A percentile compares a stretch with the other conserved stretches of the same genome.
phyloP scores from a whole-genome alignment of 2,113 vertebrate species.

The Stigmatopora nigra region DNA sequence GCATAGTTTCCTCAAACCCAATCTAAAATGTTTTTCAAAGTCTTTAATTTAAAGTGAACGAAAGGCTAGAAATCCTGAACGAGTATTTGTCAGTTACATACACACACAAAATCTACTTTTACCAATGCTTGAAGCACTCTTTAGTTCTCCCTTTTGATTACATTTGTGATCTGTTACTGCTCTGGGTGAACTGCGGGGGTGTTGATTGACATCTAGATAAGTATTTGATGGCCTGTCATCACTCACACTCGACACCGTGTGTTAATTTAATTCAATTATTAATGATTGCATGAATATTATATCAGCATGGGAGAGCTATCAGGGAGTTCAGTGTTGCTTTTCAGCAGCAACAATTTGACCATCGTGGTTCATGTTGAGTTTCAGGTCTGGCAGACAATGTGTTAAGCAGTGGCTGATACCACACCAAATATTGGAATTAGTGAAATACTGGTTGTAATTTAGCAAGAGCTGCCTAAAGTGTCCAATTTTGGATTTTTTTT shows the following conservation, averaged over 20 bases:
- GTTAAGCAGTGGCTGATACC: too few relatives aligned
- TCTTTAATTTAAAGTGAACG: not conserved
- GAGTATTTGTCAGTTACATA: not conserved
- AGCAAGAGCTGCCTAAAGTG: too few relatives aligned
- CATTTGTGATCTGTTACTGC: slow-evolving; percentile 24
- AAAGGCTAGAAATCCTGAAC: not conserved
- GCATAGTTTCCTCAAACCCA: not conserved
- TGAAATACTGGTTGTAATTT: too few relatives aligned
- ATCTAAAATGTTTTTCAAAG: not conserved
- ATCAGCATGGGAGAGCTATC: slow-evolving; percentile 45
- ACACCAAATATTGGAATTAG: too few relatives aligned
- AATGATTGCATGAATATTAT: slow-evolving; percentile 65
- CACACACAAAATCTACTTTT: slow-evolving; percentile 2
- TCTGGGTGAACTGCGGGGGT: slow-evolving; percentile 10
- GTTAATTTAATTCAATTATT: slow-evolving; percentile 69
- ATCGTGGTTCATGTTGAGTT: slow-evolving; percentile 16
- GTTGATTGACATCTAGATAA: slow-evolving; percentile 61
- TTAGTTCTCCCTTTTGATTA: slow-evolving; percentile 13
- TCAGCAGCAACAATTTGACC: slow-evolving; percentile 42
- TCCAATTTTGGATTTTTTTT: too few relatives aligned
- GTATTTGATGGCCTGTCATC: slow-evolving; percentile 58
- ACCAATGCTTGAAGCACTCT: slow-evolving; percentile 14
- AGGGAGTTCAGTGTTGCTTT: slow-evolving; percentile 54
- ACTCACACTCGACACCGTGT: slow-evolving; percentile 51
- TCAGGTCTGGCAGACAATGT: slow-evolving; percentile 22